A percentile compares a stretch with the other conserved stretches of the same genome.
phyloP scores from a whole-genome alignment of 2,113 vertebrate genomes.

The Syrrhaptes paradoxus region DNA sequence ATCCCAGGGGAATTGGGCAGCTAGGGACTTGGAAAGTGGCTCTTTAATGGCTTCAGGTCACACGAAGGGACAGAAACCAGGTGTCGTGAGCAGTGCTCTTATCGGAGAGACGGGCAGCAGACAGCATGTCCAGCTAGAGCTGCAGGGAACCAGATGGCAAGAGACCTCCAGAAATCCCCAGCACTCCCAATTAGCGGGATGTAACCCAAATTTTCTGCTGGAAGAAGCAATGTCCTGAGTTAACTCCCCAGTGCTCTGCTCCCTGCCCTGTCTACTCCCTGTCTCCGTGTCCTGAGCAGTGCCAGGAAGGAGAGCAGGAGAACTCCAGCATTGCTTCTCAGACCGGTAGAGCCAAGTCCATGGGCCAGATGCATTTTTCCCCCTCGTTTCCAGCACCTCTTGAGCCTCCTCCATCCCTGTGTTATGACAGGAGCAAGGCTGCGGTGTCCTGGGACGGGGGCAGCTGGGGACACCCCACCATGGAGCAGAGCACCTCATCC shows the following conservation, averaged over 20 bases:
- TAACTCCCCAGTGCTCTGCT: not conserved
- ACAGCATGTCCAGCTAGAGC: not conserved
- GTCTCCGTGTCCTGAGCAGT: not conserved
- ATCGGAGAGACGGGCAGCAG: not conserved
- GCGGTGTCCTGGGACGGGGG: not conserved
- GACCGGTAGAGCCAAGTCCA: accelerated
- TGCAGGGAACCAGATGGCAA: not conserved
- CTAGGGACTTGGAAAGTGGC: not conserved
- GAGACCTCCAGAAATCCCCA: not conserved
- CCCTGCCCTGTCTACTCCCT: not conserved
- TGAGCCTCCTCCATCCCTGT: not conserved
- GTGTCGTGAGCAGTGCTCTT: not conserved
- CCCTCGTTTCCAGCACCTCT: not conserved
- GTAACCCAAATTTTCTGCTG: not conserved
- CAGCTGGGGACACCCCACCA: not conserved
- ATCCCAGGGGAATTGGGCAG: not conserved
- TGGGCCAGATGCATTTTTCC: not conserved
- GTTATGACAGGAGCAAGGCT: not conserved
- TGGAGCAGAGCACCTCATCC: not conserved
- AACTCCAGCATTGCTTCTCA: not conserved
- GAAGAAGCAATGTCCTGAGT: not conserved
- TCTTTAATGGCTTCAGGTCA: not conserved
- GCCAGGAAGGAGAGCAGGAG: not conserved
- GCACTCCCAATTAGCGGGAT: not conserved
- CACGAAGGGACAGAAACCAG: not conserved